Evolutionary conservation across 1,140 invertebrate species (phyloP).

Genomic region (Nylanderia fulva): DNA sequence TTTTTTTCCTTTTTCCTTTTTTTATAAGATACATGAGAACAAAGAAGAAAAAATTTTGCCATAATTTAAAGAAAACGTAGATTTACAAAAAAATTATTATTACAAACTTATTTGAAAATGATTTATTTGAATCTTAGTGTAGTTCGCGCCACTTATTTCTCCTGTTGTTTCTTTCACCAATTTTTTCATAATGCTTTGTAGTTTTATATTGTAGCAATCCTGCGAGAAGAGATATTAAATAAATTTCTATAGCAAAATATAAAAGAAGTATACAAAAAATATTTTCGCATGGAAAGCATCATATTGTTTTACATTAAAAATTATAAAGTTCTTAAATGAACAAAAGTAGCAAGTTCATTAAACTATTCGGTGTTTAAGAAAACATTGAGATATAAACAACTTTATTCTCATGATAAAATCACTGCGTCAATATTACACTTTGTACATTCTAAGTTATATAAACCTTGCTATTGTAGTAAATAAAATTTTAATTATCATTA

Average conservation of each 20-base stretch:
- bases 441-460: slow-evolving; percentile 54
- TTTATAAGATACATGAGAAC: slow-evolving; percentile 65
- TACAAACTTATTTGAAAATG: slow-evolving; percentile 48
- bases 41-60: slow-evolving; percentile 55
- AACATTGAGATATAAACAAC: background rate
- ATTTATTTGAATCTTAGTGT: slow-evolving; percentile 26
- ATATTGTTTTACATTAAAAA: slow-evolving; percentile 22
- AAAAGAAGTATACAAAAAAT: slow-evolving; percentile 47
- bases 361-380: background rate
- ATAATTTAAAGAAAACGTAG: slow-evolving; percentile 47
- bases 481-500: slow-evolving; percentile 39
- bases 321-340: slow-evolving; percentile 1
- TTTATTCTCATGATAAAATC: slow-evolving; percentile 29
- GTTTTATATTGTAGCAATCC: slow-evolving; percentile 27
- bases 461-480: slow-evolving; percentile 40
- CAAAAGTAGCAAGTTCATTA: background rate
- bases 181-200: slow-evolving; percentile 40
- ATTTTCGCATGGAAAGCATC: slow-evolving; percentile 24
- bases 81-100: slow-evolving; percentile 52
- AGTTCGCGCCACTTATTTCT: slow-evolving; percentile 44
- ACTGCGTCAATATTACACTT: slow-evolving; percentile 52
- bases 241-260: slow-evolving; percentile 30
- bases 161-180: slow-evolving; percentile 19
- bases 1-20: slow-evolving; percentile 63
- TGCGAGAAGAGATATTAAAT: slow-evolving; percentile 12